These are phyloP conservation scores for Gonatopus flavifemur DNA, from an alignment of 1,140 invertebrate genomes.

Conservation along the genomic window DNA sequence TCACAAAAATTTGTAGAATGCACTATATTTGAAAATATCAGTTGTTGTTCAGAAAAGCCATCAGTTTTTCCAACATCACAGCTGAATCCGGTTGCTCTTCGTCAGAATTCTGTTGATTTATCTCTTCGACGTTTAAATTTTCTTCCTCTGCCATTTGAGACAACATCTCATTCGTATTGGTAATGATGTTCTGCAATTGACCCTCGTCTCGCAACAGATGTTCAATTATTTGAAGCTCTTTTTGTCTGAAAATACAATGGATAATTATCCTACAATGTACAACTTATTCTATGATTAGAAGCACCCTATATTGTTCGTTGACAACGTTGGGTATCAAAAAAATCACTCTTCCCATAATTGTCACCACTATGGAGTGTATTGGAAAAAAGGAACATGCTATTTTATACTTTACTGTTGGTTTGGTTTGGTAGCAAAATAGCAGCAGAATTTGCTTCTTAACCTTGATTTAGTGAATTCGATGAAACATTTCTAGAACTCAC, in stretches of 20 bases:
- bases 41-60: neutral
- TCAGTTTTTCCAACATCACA: constrained; percentile 1
- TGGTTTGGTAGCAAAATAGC: too few relatives aligned
- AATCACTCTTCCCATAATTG: too few relatives aligned
- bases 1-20: constrained; percentile 6
- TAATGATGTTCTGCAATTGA: constrained; percentile 21
- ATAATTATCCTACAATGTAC: constrained; percentile 1
- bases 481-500: constrained; percentile 26
- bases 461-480: too few relatives aligned
- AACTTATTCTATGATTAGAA: too few relatives aligned
- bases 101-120: neutral
- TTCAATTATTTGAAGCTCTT: constrained; percentile 37
- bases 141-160: constrained; percentile 2
- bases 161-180: constrained; percentile 29
- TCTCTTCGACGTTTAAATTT: neutral
- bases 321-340: too few relatives aligned
- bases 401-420: too few relatives aligned
- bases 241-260: constrained; percentile 26
- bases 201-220: constrained; percentile 32
- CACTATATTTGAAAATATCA: constrained; percentile 1
- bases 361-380: too few relatives aligned
- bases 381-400: too few relatives aligned
- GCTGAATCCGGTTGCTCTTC: neutral
- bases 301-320: too few relatives aligned
- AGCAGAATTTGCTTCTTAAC: too few relatives aligned